Percentiles rank a stretch among this genome's conserved stretches.
phyloP scores from a whole-genome alignment of 92 coral and sea anemone species.

The Zoanthus sociatus region DNA sequence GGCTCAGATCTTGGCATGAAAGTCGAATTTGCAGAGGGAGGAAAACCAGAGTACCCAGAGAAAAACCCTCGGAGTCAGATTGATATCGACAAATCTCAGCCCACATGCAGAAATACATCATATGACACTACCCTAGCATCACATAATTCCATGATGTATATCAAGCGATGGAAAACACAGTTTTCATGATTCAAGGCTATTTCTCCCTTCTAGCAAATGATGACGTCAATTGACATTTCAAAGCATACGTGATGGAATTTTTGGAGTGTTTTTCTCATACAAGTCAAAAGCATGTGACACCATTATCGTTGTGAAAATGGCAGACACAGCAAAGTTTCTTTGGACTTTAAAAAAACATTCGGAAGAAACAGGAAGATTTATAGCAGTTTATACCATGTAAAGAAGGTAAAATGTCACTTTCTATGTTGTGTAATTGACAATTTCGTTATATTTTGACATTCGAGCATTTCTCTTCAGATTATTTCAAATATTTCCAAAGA shows the following conservation, averaged over 20 bases:
- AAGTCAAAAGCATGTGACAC: background rate
- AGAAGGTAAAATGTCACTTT: too few relatives aligned
- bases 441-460: background rate
- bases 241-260: slow-evolving; percentile 23
- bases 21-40: too few relatives aligned
- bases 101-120: background rate
- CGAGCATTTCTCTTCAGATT: background rate
- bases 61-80: too few relatives aligned
- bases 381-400: too few relatives aligned
- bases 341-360: background rate
- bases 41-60: too few relatives aligned
- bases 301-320: background rate
- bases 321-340: background rate
- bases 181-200: slow-evolving; percentile 10
- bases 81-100: too few relatives aligned
- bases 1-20: too few relatives aligned
- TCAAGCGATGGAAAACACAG: background rate
- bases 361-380: background rate
- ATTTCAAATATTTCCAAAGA: background rate
- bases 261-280: slow-evolving; percentile 4
- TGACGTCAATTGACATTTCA: background rate
- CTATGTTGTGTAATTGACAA: background rate
- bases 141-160: background rate
- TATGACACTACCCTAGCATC: background rate
- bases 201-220: slow-evolving; percentile 13